Percentiles rank a stretch among this genome's conserved stretches.
phyloP scores from a whole-genome alignment of 2,797 vertebrate genomes.

The Coregonus ussuriensis region DNA sequence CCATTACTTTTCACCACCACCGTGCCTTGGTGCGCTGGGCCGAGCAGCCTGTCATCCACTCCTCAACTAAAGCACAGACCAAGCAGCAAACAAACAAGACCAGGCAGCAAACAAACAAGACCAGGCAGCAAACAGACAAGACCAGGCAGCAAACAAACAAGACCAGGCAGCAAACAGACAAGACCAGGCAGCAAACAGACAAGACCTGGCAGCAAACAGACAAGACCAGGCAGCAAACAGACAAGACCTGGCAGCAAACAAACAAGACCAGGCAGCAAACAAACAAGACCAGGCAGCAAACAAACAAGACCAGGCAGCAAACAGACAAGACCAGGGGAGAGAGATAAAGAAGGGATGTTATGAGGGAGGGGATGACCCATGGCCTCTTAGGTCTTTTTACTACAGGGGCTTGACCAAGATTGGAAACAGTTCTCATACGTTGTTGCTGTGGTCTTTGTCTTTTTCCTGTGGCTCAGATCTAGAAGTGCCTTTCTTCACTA shows the following conservation, averaged over 20 bases:
- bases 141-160: too few relatives aligned
- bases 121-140: slow-evolving; percentile 49
- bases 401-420: slow-evolving; percentile 12
- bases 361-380: slow-evolving; percentile 56
- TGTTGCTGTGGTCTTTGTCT: not conserved
- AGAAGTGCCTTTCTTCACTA: not conserved
- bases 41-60: slow-evolving; percentile 48
- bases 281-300: too few relatives aligned
- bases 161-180: slow-evolving; percentile 49
- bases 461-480: not conserved
- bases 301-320: not conserved
- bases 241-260: slow-evolving; percentile 48
- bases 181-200: not conserved
- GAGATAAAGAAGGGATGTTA: slow-evolving; percentile 38
- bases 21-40: slow-evolving; percentile 21
- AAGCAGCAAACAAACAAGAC: not conserved
- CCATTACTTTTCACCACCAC: slow-evolving; percentile 63
- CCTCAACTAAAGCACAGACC: slow-evolving; percentile 49
- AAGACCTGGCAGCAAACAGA: slow-evolving; percentile 48
- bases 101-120: too few relatives aligned
- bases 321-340: slow-evolving; percentile 6
- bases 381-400: slow-evolving; percentile 49
- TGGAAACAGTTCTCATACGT: not conserved
- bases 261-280: not conserved
- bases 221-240: not conserved